phyloP scores from a whole-genome alignment of 2,797 vertebrate genomes.

The Eospalax fontanierii region DNA sequence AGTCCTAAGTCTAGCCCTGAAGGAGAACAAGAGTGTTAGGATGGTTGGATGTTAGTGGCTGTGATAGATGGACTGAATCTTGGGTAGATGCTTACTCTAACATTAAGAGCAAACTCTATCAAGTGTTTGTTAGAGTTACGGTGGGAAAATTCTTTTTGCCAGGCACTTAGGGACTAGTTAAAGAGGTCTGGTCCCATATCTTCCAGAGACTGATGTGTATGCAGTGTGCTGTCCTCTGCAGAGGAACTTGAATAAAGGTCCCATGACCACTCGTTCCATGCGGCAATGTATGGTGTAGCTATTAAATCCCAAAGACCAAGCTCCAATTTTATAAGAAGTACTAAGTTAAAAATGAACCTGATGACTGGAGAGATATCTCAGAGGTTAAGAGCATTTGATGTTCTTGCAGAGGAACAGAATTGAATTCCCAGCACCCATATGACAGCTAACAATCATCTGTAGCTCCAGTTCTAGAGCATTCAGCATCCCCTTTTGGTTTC shows the following conservation, averaged over 20 bases:
- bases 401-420: too few relatives aligned
- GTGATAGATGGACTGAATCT: background rate
- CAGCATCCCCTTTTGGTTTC: background rate
- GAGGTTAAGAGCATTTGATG: too few relatives aligned
- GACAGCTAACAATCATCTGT: too few relatives aligned
- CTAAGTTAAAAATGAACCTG: too few relatives aligned
- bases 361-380: too few relatives aligned
- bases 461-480: too few relatives aligned
- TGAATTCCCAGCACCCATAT: too few relatives aligned
- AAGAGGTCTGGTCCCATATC: background rate
- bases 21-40: background rate
- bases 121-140: background rate
- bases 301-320: background rate
- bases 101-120: background rate
- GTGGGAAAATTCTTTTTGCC: background rate
- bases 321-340: background rate
- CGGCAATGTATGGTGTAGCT: background rate
- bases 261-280: background rate
- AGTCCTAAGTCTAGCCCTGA: background rate
- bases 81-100: background rate
- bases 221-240: background rate
- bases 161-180: rapidly evolving
- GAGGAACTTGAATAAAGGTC: too few relatives aligned
- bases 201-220: background rate
- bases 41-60: background rate